Conservation (phyloP, 1,140 invertebrate species). For the Saxidomus purpurata region DNA sequence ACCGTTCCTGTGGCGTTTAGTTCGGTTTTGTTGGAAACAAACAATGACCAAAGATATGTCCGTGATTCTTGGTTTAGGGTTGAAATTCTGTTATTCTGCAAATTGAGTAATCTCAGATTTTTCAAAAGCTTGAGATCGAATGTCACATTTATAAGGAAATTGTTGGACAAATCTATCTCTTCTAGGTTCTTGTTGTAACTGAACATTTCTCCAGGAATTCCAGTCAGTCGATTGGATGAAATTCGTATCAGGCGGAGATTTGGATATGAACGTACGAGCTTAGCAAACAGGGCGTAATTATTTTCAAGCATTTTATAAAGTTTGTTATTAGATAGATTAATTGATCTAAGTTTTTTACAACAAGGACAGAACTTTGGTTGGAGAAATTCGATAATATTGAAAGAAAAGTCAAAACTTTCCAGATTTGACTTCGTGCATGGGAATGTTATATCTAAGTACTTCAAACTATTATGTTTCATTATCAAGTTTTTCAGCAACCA, state of each 20-base stretch:
- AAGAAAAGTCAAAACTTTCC: too few relatives aligned
- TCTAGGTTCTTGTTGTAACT: neutral
- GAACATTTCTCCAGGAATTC: neutral
- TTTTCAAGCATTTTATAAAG: too few relatives aligned
- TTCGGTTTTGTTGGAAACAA: neutral
- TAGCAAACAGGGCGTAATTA: too few relatives aligned
- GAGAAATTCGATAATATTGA: too few relatives aligned
- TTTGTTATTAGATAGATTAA: too few relatives aligned
- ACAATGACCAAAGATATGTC: neutral
- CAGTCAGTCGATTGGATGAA: neutral
- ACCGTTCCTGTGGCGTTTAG: neutral
- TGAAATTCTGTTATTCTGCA: neutral
- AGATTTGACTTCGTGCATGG: too few relatives aligned
- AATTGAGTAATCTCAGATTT: neutral
- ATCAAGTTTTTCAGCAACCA: too few relatives aligned
- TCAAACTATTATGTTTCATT: too few relatives aligned
- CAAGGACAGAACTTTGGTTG: too few relatives aligned
- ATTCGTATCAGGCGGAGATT: neutral
- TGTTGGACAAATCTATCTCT: neutral
- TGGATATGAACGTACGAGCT: too few relatives aligned
- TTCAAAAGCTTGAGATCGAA: neutral
- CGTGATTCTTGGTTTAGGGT: neutral
- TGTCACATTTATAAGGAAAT: neutral
- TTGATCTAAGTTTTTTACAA: too few relatives aligned
- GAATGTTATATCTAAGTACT: too few relatives aligned